A percentile compares a stretch with the other conserved stretches of the same genome.
phyloP scores from a whole-genome alignment of 2,888 invertebrate genomes.

The Carpatolechia fugitivella region DNA sequence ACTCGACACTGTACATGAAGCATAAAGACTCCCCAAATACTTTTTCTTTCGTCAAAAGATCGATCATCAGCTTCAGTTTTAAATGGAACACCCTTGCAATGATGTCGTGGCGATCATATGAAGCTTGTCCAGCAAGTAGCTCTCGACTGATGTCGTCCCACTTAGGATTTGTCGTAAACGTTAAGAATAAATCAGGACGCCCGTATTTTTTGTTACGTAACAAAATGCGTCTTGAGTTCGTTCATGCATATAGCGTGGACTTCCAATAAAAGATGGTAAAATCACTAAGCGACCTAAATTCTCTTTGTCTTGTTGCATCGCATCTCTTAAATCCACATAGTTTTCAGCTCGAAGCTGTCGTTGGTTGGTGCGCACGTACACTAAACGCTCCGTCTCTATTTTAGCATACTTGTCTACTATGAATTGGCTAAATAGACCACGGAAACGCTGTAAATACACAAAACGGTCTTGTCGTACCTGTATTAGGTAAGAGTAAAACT shows the following conservation, averaged over 20 bases:
- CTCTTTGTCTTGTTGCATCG: slow-evolving; percentile 11
- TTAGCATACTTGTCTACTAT: slow-evolving; percentile 2
- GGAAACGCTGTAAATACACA: not conserved
- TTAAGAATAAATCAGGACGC: not conserved
- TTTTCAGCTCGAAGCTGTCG: slow-evolving; percentile 11
- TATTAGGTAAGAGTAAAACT: not conserved
- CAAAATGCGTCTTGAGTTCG: slow-evolving; percentile 17
- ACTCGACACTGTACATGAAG: not conserved
- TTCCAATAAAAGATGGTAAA: slow-evolving; percentile 21
- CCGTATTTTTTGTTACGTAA: slow-evolving; percentile 3
- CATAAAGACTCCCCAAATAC: not conserved
- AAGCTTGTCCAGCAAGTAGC: not conserved
- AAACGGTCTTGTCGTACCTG: not conserved
- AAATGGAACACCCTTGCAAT: not conserved
- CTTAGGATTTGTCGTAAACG: slow-evolving; percentile 1
- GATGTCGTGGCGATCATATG: not conserved
- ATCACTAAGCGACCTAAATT: slow-evolving; percentile 18
- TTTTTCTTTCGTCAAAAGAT: not conserved
- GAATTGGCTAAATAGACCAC: not conserved
- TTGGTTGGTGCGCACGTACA: slow-evolving; percentile 13
- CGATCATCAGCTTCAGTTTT: not conserved
- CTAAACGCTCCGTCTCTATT: slow-evolving; percentile 17
- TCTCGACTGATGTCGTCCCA: not conserved
- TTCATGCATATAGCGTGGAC: slow-evolving; percentile 21
- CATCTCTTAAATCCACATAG: slow-evolving; percentile 19